phyloP scores from a whole-genome alignment of 2,888 invertebrate genomes.

The Tenthredo distinguenda region DNA sequence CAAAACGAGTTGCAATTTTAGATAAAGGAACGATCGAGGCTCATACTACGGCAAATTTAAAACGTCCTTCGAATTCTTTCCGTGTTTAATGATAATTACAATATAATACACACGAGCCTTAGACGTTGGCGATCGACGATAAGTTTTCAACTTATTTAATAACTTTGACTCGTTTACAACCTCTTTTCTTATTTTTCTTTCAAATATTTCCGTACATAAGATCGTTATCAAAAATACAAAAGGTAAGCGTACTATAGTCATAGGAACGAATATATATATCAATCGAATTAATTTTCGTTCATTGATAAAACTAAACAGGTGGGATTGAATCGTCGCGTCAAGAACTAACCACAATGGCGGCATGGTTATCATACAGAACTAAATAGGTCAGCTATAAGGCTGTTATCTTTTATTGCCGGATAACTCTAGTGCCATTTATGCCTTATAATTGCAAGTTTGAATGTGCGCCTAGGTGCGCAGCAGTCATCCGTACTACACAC shows the following conservation, averaged over 20 bases:
- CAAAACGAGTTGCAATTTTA: too few relatives aligned
- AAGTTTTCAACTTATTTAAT: too few relatives aligned
- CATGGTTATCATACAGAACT: slow-evolving; percentile 48
- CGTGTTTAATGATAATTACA: background rate
- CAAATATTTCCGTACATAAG: too few relatives aligned
- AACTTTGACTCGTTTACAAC: too few relatives aligned
- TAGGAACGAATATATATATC: too few relatives aligned
- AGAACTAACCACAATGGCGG: slow-evolving; percentile 58
- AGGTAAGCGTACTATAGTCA: too few relatives aligned
- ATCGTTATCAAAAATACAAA: too few relatives aligned
- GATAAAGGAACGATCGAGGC: too few relatives aligned
- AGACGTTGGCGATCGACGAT: background rate
- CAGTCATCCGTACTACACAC: slow-evolving; percentile 10
- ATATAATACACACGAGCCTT: background rate
- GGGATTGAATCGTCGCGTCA: background rate
- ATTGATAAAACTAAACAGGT: background rate
- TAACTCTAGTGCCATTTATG: slow-evolving; percentile 49
- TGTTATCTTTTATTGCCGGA: slow-evolving; percentile 47
- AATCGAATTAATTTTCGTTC: background rate
- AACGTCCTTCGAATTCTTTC: background rate
- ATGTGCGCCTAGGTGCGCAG: slow-evolving; percentile 45
- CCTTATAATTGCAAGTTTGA: slow-evolving; percentile 40
- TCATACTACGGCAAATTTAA: too few relatives aligned
- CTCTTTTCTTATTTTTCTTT: too few relatives aligned
- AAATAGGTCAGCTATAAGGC: slow-evolving; percentile 49